phyloP scores from a whole-genome alignment of 2,888 invertebrate genomes.

The Chymomyza amoena region DNA sequence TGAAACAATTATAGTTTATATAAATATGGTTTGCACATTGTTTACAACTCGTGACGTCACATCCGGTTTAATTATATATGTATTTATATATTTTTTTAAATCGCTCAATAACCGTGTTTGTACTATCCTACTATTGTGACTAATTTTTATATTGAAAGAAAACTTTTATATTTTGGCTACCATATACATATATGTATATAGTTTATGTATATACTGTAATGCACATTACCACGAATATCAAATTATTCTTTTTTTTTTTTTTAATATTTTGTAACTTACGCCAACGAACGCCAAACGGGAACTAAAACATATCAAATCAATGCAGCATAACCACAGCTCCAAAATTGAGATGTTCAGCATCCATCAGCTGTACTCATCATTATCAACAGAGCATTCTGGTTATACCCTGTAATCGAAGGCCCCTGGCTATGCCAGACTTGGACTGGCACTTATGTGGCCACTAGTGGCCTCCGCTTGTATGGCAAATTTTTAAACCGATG shows the following conservation, averaged over 20 bases:
- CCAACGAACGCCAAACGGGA: conserved; percentile 51
- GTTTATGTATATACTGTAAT: neutral
- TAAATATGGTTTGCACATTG: neutral
- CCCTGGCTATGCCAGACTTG: neutral
- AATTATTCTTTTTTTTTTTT: conserved; percentile 11
- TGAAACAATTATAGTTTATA: neutral
- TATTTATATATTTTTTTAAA: too few species aligned
- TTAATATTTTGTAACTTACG: conserved; percentile 39
- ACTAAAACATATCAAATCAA: conserved; percentile 34
- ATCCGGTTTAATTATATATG: conserved; percentile 30
- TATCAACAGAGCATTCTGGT: neutral
- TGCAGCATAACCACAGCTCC: conserved; percentile 10
- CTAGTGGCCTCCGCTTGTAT: too few species aligned
- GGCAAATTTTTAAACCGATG: too few species aligned
- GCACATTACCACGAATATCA: neutral
- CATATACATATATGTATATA: neutral
- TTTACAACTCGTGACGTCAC: conserved; percentile 31
- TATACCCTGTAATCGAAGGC: neutral
- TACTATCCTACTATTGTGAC: neutral
- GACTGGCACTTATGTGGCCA: too few species aligned
- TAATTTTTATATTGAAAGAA: neutral
- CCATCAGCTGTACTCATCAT: neutral
- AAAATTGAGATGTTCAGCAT: conserved; percentile 2
- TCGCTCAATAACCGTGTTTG: too few species aligned
- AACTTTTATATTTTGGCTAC: neutral